Evolutionary conservation across 2,888 invertebrate species (phyloP).

Genomic region (Macrosoma leucophasiata): DNA sequence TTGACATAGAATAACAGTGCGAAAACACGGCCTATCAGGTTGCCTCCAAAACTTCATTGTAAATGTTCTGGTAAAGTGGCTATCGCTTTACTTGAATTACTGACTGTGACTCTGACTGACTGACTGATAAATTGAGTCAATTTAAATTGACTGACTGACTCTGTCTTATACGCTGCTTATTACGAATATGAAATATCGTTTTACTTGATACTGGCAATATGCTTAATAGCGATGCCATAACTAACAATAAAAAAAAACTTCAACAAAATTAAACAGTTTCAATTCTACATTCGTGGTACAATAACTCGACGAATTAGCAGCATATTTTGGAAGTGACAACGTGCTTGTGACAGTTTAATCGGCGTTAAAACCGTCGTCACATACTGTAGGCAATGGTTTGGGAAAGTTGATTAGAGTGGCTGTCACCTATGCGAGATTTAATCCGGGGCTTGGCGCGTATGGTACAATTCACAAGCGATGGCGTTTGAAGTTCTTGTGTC

Average conservation of each 20-base stretch:
- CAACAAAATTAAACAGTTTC: not conserved
- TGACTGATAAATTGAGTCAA: too few relatives aligned
- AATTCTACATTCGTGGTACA: constrained; percentile 7
- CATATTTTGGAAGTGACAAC: constrained; percentile 25
- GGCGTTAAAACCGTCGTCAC: constrained; percentile 62
- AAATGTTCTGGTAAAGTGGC: too few relatives aligned
- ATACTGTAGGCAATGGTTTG: constrained; percentile 57
- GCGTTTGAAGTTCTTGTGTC: constrained; percentile 16
- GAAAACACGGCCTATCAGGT: too few relatives aligned
- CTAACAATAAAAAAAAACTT: not conserved
- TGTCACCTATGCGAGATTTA: constrained; percentile 66
- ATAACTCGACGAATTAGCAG: constrained; percentile 33
- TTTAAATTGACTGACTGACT: too few relatives aligned
- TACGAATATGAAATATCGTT: too few relatives aligned
- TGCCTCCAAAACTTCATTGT: too few relatives aligned
- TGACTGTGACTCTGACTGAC: too few relatives aligned
- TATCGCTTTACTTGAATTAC: too few relatives aligned
- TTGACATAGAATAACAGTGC: too few relatives aligned
- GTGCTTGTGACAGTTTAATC: constrained; percentile 61
- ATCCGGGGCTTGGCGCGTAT: constrained; percentile 37
- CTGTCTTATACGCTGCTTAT: too few relatives aligned
- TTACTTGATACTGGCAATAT: too few relatives aligned
- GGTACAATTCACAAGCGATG: constrained; percentile 25
- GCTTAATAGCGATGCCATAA: too few relatives aligned
- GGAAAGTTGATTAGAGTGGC: constrained; percentile 68